Base-by-base conservation (phyloP, 2,113 vertebrate genomes). In the Crotalus helleri region DNA sequence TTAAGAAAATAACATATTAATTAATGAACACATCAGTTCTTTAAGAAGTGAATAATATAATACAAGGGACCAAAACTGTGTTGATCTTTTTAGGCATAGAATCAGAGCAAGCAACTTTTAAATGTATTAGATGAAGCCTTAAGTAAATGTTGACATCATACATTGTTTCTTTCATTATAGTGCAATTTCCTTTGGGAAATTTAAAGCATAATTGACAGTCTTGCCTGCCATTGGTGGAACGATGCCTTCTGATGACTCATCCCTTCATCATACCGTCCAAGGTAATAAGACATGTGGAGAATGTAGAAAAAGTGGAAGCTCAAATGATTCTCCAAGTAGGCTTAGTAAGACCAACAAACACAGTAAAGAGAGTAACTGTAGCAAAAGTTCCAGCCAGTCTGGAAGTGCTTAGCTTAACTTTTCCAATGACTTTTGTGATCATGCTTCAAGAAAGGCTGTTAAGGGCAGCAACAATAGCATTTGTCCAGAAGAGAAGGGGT, bases 371-470 rank as follows among this genome's bases (percentile, higher is more conserved):
- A 46, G 44, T 46, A 46, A 46, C 3, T 46, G 44, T 46, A 46
- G 44, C 44, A 46, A 46, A 46, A 46, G 44, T 46, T 85, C 19
- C 61, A 93, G 57, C 11, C 87, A 59, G 0, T 85, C 44, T 92
- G 88, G 64, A 85, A 89, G n/a, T 57, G 88, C 89, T 92, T 0
- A 46, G 4, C 4, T 46, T 89, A 53, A 89, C 53, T 89, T 39
- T 92, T 89, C 64, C 39, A 85, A 89, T 49, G 64, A 92, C 87
- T 81, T 92, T 23, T 10, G 59, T 24, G 39, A 17, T 51, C 9
- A 89, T 26, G 26, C 17, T 92, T 89, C 92, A 81, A 92, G 87
- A n/a, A 92, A 26, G 44, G 88, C 64, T 49, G 46, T 53, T 51
- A 89, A 23, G 7, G 58, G 61, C 33, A 85, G 54, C 46, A 92